Conservation (phyloP, 2,797 vertebrate genomes). For the Pantherophis vulpinus region DNA sequence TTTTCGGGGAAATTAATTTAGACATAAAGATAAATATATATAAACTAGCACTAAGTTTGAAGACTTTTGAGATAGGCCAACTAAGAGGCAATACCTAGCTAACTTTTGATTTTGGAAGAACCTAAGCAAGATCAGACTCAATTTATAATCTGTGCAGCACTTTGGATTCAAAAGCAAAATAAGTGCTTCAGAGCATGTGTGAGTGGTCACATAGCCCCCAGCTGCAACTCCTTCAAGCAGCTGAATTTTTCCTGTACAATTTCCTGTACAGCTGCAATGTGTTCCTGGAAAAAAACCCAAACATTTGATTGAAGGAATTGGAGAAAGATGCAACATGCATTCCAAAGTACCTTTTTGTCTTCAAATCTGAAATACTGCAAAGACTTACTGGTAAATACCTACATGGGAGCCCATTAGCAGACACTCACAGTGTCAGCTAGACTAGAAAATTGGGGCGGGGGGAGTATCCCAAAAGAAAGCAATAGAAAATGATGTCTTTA, state of each 20-base stretch:
- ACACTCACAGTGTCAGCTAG: background rate
- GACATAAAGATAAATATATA: background rate
- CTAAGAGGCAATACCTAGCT: background rate
- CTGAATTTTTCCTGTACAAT: background rate
- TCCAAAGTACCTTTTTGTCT: background rate
- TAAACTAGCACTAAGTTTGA: background rate
- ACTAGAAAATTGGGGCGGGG: background rate
- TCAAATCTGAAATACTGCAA: background rate
- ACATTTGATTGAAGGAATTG: background rate
- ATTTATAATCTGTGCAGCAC: background rate
- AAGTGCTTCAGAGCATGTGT: background rate
- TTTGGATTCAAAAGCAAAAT: background rate
- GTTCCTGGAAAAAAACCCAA: background rate
- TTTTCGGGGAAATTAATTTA: background rate
- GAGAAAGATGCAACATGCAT: background rate
- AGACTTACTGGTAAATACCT: background rate
- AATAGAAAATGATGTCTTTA: background rate
- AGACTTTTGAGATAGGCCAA: background rate
- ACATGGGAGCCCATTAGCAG: background rate
- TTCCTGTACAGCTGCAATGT: background rate
- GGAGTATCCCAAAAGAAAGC: background rate
- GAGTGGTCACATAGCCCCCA: background rate
- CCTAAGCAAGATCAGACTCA: background rate
- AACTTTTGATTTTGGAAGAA: background rate
- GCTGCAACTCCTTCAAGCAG: background rate